Evolutionary conservation across 1,140 invertebrate species (phyloP).

Genomic region (Ceratosolen solmsi): DNA sequence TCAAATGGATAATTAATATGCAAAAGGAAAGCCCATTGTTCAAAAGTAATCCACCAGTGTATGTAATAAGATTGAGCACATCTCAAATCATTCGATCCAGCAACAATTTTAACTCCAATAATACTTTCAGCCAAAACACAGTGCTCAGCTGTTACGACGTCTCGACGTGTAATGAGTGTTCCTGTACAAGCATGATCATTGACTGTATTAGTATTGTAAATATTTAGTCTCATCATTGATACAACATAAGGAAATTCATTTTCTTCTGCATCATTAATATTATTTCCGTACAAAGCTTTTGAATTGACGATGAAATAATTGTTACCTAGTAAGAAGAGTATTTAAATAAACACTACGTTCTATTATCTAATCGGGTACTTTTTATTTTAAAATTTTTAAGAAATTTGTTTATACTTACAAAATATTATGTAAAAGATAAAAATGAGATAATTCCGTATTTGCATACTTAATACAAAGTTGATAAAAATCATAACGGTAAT

Average conservation of each 20-base stretch:
- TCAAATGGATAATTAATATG: not conserved
- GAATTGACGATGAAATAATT: not conserved
- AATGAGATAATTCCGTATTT: not conserved
- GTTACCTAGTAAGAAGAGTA: not conserved
- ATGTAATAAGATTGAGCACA: not conserved
- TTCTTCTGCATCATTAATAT: not conserved
- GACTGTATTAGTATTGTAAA: not conserved
- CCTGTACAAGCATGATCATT: not conserved
- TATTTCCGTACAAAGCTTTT: not conserved
- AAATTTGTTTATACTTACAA: constrained; percentile 6
- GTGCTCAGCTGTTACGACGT: not conserved
- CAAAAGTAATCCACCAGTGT: not conserved
- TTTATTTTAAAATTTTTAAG: not conserved
- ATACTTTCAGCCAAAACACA: not conserved
- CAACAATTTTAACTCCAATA: not conserved
- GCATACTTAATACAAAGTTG: not conserved
- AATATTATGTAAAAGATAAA: not conserved
- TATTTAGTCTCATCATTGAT: not conserved
- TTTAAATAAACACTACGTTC: not conserved
- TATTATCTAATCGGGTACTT: not conserved
- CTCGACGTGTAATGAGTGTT: not conserved
- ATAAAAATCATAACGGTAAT: not conserved
- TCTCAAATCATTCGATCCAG: not conserved
- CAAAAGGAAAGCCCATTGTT: not conserved
- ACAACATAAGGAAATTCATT: not conserved